Percentiles rank a stretch among this genome's conserved stretches.
phyloP scores from a whole-genome alignment of 1,140 invertebrate genomes.

The Drosophila fuyamai region DNA sequence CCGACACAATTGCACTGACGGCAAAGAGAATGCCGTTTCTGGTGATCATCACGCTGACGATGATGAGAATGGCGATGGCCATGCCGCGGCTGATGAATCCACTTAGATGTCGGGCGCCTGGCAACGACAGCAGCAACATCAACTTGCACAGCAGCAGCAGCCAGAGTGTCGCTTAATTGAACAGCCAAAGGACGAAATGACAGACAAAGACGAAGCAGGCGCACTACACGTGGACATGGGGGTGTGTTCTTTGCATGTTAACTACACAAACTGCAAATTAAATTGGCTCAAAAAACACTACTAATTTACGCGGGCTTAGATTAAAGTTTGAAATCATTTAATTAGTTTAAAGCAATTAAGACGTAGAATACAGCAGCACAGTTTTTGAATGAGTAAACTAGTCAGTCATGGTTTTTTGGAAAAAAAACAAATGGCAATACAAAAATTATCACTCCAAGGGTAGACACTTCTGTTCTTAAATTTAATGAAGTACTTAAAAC shows the following conservation, averaged over 20 bases:
- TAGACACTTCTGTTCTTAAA: too few species aligned
- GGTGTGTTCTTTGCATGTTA: constrained; percentile 13
- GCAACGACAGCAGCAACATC: constrained; percentile 17
- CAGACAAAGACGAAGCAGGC: constrained; percentile 28
- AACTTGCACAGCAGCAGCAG: constrained; percentile 17
- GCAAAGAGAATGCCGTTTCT: constrained; percentile 43
- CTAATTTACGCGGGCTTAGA: neutral
- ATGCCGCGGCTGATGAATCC: constrained; percentile 71
- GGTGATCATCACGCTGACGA: constrained; percentile 36
- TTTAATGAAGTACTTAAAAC: too few species aligned
- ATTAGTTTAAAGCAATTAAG: neutral
- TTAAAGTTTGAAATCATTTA: neutral
- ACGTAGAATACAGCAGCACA: too few species aligned
- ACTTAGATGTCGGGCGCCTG: constrained; percentile 57
- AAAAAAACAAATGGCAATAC: too few species aligned
- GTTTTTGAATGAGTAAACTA: too few species aligned
- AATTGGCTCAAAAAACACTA: constrained; percentile 13
- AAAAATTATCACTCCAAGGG: too few species aligned
- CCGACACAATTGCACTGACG: constrained; percentile 66
- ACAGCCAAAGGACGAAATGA: constrained; percentile 59
- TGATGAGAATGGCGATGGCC: constrained; percentile 39
- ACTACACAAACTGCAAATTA: constrained; percentile 23
- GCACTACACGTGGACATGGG: constrained; percentile 4
- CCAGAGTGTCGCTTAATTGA: constrained; percentile 68
- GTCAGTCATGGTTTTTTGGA: too few species aligned